Base-by-base conservation (phyloP, 2,113 vertebrate species). In the Pollimyrus isidori region DNA sequence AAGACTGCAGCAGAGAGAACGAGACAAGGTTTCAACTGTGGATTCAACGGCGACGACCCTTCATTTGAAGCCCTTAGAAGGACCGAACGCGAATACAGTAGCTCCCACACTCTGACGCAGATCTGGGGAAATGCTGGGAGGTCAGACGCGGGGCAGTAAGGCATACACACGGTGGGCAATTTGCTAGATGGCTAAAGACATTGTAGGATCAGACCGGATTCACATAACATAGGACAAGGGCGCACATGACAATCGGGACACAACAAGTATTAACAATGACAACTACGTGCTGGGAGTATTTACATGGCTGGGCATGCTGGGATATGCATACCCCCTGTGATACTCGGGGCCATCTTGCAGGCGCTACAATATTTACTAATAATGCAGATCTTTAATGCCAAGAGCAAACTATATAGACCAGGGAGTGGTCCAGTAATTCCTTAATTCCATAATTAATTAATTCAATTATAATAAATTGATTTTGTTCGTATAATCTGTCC, bases 121-220 rank as follows among this genome's bases (percentile, higher is more conserved):
- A 62, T 0, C 0, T 7, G 0, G 0, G 56, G 21, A 23, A 58
- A n/a, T 0, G 21, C 56, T 2, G 21, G 56, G 56, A 58, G 56
- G 56, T 62, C 56, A n/a, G 53, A 56, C 5, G 0, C 5, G 1
- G 0, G 19, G 21, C 19, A 7, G 56, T 62, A 62, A 62, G 56
- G 23, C 7, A 62, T 23, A 62, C 21, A 62, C 23, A 62, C 3
- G 10, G 56, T 62, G 23, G 56, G 21, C n/a, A 62, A 62, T 62
- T n/a, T 62, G 7, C 56, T n/a, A 7, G 3, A n/a, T 62, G 56
- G 56, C 56, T 62, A n/a, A 62, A 62, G 56, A 62, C 7, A n/a
- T n/a, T 21, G 21, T 13, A 62, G 56, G 56, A 62, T n/a, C 56
- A n/a, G 19, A 56, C 4, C 6, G 56, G 56, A 23, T n/a, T 58